Evolutionary conservation across 2,113 vertebrate species (phyloP).

Genomic region (Cyprinus carpio): DNA sequence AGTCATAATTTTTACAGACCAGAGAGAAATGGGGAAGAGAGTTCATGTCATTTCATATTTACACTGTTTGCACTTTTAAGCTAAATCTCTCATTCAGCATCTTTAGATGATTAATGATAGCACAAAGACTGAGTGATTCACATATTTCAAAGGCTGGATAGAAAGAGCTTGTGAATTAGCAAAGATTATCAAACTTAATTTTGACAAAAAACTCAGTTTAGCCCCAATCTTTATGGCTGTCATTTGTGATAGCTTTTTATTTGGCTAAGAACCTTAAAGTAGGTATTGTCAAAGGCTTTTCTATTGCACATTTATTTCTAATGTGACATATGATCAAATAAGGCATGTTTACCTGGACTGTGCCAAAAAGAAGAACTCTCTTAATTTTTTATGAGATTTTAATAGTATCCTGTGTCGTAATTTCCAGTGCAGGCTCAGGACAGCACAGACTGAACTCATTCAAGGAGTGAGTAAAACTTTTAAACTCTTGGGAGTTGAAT

Average conservation of each 20-base stretch:
- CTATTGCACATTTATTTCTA: background rate
- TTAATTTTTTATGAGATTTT: background rate
- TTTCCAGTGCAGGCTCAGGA: background rate
- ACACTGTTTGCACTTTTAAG: background rate
- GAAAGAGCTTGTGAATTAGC: background rate
- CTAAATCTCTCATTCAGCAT: background rate
- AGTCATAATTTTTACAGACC: background rate
- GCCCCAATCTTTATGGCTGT: background rate
- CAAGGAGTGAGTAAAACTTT: constrained; percentile 3
- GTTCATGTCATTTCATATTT: background rate
- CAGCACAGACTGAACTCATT: background rate
- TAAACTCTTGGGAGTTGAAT: constrained; percentile 7
- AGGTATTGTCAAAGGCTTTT: background rate
- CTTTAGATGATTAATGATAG: background rate
- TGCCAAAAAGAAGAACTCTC: constrained; percentile 9
- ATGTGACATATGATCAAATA: background rate
- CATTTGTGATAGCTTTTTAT: background rate
- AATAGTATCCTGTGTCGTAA: constrained; percentile 25
- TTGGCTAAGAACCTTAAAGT: background rate
- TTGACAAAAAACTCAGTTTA: background rate
- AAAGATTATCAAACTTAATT: too few relatives aligned
- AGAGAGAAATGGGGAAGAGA: too few relatives aligned
- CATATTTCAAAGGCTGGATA: background rate
- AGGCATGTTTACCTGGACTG: background rate
- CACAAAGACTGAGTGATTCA: background rate